Base-by-base conservation (phyloP, 2,797 vertebrate genomes). In the Anolis apletophallus region DNA sequence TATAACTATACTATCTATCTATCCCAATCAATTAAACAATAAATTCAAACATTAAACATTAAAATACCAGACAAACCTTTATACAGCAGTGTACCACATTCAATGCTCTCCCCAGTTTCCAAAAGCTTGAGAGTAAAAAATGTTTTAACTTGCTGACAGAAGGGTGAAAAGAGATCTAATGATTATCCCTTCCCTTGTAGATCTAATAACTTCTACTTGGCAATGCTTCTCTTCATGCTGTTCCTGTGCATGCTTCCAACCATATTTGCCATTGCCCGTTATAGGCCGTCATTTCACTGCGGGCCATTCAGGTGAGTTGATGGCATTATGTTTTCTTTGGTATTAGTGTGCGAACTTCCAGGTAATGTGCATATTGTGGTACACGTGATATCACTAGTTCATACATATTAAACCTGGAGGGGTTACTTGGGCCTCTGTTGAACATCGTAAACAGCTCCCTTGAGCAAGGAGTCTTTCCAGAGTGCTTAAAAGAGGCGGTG, bases 221-320 rank as follows among this genome's bases (percentile, higher is more conserved):
- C 98, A 0, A 99, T 98, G 98, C 94, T 99, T 50, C 96, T 99
- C 5, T 99, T 99, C 89, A 99, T 99, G 98, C 94, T 99, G 3
- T 99, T 99, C 87, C 94, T 99, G 26, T 99, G 98, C 92, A 99
- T 99, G 98, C 94, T 99, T 73, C 99, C 99, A 54, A 99, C 99
- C 19, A 96, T 99, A 92, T 99, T 99, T 83, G 97, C 99, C 13
- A 99, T 99, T 0, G 98, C 97, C 29, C 96, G 97, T 82, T 99
- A 99, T 72, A 97, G 97, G 85, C 99, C 98, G 0, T 99, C 99
- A 1, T 95, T 95, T 80, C 97, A 96, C 91, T 99, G 99, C 0
- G 98, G 99, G 40, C 98, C 99, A 0, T 99, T 99, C 95, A 99
- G 98, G 99, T 99, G 92, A 94, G 94, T 59, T 17, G 16, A 7